phyloP scores from a whole-genome alignment of 2,113 vertebrate species.

The Phoxinus phoxinus region DNA sequence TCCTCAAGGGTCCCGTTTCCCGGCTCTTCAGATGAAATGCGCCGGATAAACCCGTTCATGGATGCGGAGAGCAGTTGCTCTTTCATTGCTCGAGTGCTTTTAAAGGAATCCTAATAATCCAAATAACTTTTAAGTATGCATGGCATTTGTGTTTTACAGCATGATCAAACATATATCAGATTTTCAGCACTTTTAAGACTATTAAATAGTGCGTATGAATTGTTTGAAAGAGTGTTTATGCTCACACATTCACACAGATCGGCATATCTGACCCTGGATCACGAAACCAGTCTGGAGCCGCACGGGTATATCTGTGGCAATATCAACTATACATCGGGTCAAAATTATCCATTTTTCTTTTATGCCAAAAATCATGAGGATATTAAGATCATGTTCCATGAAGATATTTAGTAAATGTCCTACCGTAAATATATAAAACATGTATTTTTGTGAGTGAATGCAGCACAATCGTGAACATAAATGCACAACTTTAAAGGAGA shows the following conservation, averaged over 20 bases:
- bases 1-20: background rate
- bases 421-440: too few relatives aligned
- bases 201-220: background rate
- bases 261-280: too few relatives aligned
- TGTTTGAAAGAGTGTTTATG: background rate
- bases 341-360: too few relatives aligned
- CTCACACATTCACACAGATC: background rate
- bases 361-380: too few relatives aligned
- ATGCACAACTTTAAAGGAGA: too few relatives aligned
- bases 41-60: background rate
- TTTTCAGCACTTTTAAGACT: background rate
- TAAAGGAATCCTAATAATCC: background rate
- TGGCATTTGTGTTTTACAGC: background rate
- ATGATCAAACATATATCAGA: background rate
- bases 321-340: too few relatives aligned
- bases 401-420: too few relatives aligned
- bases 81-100: background rate
- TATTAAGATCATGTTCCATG: too few relatives aligned
- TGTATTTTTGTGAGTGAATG: too few relatives aligned
- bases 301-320: too few relatives aligned
- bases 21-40: background rate
- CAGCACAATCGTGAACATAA: too few relatives aligned
- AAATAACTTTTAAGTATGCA: background rate
- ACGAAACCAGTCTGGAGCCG: too few relatives aligned
- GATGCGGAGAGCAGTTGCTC: background rate